phyloP scores from a whole-genome alignment of 2,113 vertebrate genomes.

The Pardalotus punctatus region DNA sequence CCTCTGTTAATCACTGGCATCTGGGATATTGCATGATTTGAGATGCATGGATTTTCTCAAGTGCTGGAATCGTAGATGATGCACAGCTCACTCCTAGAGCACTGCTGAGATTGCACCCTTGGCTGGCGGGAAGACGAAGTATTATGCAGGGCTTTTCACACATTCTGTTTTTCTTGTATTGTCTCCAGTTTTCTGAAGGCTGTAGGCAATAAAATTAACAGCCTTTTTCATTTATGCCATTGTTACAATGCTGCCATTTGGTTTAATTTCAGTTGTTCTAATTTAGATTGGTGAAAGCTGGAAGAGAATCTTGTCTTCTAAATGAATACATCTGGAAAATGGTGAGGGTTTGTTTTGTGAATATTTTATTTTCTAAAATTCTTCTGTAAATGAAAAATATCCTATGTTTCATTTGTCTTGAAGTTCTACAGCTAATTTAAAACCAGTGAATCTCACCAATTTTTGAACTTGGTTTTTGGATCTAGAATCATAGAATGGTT shows the following conservation, averaged over 20 bases:
- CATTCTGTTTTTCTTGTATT: not conserved
- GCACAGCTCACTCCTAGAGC: not conserved
- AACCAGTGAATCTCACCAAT: not conserved
- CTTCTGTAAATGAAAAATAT: not conserved
- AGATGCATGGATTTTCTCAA: conserved; percentile 57
- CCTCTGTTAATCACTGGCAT: conserved; percentile 53
- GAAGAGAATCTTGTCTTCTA: not conserved
- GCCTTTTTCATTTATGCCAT: not conserved
- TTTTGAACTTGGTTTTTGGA: not conserved
- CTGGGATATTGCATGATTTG: conserved; percentile 47
- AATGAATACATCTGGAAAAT: not conserved
- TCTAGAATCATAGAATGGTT: not conserved
- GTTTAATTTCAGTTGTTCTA: not conserved
- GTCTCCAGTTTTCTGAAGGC: not conserved
- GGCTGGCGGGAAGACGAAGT: not conserved
- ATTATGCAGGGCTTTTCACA: conserved; percentile 49
- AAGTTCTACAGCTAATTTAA: not conserved
- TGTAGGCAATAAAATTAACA: not conserved
- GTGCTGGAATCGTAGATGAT: conserved; percentile 11
- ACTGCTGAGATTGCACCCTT: not conserved
- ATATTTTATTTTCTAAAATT: not conserved
- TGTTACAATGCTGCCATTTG: not conserved
- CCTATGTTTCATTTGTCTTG: not conserved
- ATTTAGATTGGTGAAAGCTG: not conserved
- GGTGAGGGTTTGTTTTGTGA: not conserved